Evolutionary conservation across 2,888 invertebrate genomes (phyloP).

Genomic region (Metalampra italica): DNA sequence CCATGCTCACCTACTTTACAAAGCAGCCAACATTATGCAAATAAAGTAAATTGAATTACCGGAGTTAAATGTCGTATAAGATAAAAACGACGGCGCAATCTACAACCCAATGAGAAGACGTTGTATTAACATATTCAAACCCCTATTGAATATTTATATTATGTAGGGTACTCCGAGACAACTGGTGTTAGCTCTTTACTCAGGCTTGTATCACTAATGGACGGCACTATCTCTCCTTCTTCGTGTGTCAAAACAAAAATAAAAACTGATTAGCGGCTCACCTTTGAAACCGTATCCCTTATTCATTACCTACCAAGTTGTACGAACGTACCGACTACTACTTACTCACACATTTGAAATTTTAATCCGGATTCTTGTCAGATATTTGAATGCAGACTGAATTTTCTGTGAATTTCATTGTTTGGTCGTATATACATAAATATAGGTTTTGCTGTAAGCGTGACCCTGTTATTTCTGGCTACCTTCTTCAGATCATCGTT

Average conservation of each 20-base stretch:
- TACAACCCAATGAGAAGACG: conserved; percentile 75
- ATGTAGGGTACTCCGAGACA: conserved; percentile 36
- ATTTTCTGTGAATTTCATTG: too few species aligned
- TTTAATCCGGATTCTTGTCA: too few species aligned
- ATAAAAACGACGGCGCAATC: conserved; percentile 77
- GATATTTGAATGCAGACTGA: too few species aligned
- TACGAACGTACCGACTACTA: too few species aligned
- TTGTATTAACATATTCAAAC: conserved; percentile 74
- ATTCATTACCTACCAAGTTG: background rate
- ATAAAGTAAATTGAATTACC: conserved; percentile 78
- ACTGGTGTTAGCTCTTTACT: conserved; percentile 52
- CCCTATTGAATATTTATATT: conserved; percentile 77
- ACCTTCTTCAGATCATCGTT: too few species aligned
- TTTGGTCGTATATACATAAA: too few species aligned
- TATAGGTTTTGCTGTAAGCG: too few species aligned
- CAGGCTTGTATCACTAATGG: conserved; percentile 70
- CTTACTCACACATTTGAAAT: too few species aligned
- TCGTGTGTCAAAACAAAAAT: conserved; percentile 53
- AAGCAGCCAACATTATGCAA: conserved; percentile 72
- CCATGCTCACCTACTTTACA: conserved; percentile 74
- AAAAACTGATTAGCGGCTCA: conserved; percentile 48
- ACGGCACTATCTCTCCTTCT: conserved; percentile 54
- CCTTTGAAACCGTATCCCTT: conserved; percentile 23
- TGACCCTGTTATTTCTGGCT: too few species aligned
- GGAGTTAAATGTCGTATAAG: conserved; percentile 79